These are phyloP conservation scores for Crocidura indochinensis DNA, from an alignment of 2,797 vertebrate species.

Conservation along the genomic window DNA sequence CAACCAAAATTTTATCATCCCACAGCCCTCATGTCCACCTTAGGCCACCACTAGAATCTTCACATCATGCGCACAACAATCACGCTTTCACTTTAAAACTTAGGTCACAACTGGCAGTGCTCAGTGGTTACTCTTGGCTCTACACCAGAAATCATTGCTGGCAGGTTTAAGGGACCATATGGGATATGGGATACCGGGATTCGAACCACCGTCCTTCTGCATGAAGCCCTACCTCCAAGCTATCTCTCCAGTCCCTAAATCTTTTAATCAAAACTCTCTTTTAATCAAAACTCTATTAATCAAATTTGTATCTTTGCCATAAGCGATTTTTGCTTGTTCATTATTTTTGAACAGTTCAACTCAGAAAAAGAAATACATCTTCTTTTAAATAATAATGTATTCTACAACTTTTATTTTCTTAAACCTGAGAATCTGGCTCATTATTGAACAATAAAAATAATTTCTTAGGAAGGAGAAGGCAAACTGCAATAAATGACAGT, in stretches of 20 bases:
- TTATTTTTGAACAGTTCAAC: constrained; percentile 16
- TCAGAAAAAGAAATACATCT: constrained; percentile 24
- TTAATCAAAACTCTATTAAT: not conserved
- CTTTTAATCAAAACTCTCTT: constrained; percentile 8
- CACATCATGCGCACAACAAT: not conserved
- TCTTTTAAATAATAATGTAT: not conserved
- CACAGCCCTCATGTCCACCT: not conserved
- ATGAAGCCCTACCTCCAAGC: too few species aligned
- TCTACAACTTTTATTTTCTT: constrained; percentile 8
- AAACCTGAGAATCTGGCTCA: not conserved
- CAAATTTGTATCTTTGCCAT: not conserved
- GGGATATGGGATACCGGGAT: too few species aligned
- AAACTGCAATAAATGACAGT: not conserved
- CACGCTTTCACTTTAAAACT: not conserved
- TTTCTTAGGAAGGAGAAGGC: not conserved
- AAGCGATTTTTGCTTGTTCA: not conserved
- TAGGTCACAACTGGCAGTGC: too few species aligned
- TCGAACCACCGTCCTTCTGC: too few species aligned
- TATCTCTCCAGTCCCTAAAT: not conserved
- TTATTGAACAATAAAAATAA: constrained; percentile 21
- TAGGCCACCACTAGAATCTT: not conserved
- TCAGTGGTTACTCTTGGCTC: too few species aligned
- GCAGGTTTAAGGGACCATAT: too few species aligned
- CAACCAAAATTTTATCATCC: not conserved
- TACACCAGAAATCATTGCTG: too few species aligned